Evolutionary conservation across 2,113 vertebrate genomes (phyloP).

Genomic region (Acrocephalus kingi): DNA sequence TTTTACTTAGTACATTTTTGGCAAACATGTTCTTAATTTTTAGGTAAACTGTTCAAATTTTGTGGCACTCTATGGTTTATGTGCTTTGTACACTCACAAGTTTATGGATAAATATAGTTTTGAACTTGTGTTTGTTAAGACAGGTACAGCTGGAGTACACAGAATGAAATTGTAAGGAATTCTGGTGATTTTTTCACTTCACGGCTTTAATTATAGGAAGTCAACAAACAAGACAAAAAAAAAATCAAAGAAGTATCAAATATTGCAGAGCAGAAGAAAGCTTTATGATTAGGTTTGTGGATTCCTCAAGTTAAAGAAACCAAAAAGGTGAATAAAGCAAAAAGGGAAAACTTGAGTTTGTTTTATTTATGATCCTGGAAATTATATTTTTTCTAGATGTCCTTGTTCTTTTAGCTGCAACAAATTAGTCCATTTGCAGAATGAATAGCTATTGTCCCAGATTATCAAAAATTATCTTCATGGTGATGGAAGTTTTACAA

Average conservation of each 20-base stretch:
- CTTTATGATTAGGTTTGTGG: background rate
- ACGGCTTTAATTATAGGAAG: background rate
- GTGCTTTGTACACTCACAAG: background rate
- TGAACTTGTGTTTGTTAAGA: background rate
- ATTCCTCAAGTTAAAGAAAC: background rate
- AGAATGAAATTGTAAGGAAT: background rate
- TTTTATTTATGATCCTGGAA: background rate
- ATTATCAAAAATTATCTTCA: background rate
- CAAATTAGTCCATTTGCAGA: background rate
- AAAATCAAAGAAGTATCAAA: background rate
- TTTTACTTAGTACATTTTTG: background rate
- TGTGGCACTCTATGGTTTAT: conserved; percentile 21
- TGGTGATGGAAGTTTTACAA: background rate
- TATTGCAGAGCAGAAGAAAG: background rate
- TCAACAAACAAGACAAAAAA: background rate
- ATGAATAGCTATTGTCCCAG: background rate
- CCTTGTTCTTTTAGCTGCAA: background rate
- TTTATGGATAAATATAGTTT: background rate
- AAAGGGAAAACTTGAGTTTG: background rate
- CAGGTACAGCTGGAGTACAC: background rate
- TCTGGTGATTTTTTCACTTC: background rate
- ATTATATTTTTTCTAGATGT: background rate
- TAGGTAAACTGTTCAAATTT: conserved; percentile 47
- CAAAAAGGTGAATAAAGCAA: background rate
- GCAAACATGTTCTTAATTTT: background rate